Evolutionary conservation across 2,113 vertebrate genomes (phyloP).

Genomic region (Oreotragus oreotragus): DNA sequence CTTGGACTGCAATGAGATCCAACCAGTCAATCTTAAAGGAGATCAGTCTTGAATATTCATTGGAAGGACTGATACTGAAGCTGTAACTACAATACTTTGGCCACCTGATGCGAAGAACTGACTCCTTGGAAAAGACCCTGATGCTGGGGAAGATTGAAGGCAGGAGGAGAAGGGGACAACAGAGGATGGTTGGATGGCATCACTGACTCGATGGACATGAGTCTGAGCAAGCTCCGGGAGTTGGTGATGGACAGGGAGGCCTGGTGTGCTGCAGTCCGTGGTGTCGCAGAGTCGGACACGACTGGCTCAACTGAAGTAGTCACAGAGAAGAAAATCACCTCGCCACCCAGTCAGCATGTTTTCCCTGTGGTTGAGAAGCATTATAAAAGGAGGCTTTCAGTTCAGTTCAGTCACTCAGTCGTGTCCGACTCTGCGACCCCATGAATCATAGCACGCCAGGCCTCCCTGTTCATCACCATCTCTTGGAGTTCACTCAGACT

Average conservation of each 20-base stretch:
- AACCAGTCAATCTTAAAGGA: neutral
- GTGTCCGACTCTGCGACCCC: too few species aligned
- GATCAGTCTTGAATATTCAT: neutral
- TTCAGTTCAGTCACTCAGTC: too few species aligned
- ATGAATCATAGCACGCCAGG: too few species aligned
- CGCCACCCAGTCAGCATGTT: neutral
- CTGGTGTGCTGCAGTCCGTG: neutral
- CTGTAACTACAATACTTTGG: neutral
- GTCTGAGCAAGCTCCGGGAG: neutral
- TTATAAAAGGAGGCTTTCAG: neutral
- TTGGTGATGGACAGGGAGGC: neutral
- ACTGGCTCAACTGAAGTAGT: neutral
- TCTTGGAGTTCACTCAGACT: too few species aligned
- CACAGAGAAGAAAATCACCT: conserved; percentile 47
- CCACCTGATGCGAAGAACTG: neutral
- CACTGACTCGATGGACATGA: neutral
- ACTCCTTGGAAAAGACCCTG: neutral
- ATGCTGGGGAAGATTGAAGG: neutral
- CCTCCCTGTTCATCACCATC: too few species aligned
- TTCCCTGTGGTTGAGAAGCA: neutral
- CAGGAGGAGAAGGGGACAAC: neutral
- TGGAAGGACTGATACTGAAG: neutral
- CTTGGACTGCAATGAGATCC: neutral
- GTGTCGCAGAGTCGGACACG: neutral
- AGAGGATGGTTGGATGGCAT: neutral